Evolutionary conservation across 2,797 vertebrate genomes (phyloP), one percentile per base, ranked within the genome.

Genomic region (Acomys russatus): DNA sequence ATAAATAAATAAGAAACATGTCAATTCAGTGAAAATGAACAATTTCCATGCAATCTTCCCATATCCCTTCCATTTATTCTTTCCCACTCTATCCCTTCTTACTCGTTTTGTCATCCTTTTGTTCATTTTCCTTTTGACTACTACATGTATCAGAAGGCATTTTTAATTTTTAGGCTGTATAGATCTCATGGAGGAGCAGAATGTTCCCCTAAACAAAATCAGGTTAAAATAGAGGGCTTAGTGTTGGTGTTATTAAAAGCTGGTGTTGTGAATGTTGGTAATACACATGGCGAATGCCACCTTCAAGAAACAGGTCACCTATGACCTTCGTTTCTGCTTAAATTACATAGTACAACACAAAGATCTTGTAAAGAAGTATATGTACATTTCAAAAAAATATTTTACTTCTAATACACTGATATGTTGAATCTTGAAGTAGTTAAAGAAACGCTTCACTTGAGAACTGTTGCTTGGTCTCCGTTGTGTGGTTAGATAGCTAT

Each of bases 401-500:
- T 94, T 64, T 71, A 89, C 78, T 61, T 91, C 38, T 77, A 49
- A 91, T 71, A 77, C n/a, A 30, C 2, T 30, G 7, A 71, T 56
- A 87, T 18, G 14, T 18, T 38, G 35, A 93, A 88, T 2, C 66
- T 73, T 97, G 89, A 77, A 83, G 59, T 96, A 89, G 80, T 51
- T 94, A 97, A 98, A 96, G 33, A 79, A 85, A 66, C 49, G 49
- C 70, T 74, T 23, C 38, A 87, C 35, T 2, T 77, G 49, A 68
- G 17, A 71, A 76, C 0, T 89, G 38, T 71, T 79, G 1, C 68
- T 88, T 68, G 10, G 2, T 91, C 9, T 87, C 20, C 12, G 64
- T 64, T 76, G 9, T 5, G 28, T 91, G 56, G 90, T 84, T 64
- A 79, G n/a, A 30, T 35, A 94, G 33, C 80, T 91, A 17, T 82